These are phyloP conservation scores for Caenorhabditis sulstoni DNA, from an alignment of 2,888 invertebrate species.

Conservation along the genomic window DNA sequence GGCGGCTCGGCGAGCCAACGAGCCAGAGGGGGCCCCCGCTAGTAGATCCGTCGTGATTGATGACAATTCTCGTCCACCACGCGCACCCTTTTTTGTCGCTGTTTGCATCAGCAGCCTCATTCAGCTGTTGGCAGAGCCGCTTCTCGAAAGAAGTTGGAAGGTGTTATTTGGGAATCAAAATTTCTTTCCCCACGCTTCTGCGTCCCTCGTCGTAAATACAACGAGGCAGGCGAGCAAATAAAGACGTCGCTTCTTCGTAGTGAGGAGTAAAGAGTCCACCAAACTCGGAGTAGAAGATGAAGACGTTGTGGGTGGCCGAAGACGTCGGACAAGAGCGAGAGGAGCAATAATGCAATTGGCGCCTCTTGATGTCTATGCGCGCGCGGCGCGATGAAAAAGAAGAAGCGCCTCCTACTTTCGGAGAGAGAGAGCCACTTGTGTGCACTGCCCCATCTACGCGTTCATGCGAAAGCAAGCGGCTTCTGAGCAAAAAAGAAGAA, in stretches of 20 bases:
- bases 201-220: neutral
- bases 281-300: conserved; percentile 3
- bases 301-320: conserved; percentile 40
- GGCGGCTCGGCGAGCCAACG: neutral
- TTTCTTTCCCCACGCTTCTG: too few species aligned
- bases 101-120: neutral
- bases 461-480: conserved; percentile 33
- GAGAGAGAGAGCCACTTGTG: conserved; percentile 25
- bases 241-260: neutral
- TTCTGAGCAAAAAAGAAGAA: conserved; percentile 7
- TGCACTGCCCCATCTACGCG: conserved; percentile 14
- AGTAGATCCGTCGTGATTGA: conserved; percentile 53
- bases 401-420: conserved; percentile 28
- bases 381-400: neutral
- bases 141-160: neutral
- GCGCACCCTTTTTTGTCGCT: neutral
- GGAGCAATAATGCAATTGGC: conserved; percentile 54
- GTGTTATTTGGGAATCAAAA: neutral
- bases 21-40: conserved; percentile 21
- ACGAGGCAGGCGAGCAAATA: conserved; percentile 2
- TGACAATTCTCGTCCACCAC: conserved; percentile 22
- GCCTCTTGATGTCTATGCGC: conserved; percentile 41
- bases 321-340: conserved; percentile 3
- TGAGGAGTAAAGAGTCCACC: conserved; percentile 27
- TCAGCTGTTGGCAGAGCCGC: neutral